Evolutionary conservation across 2,113 vertebrate genomes (phyloP), one percentile per base, ranked within the genome.

Genomic region (Zosterops pallidus): DNA sequence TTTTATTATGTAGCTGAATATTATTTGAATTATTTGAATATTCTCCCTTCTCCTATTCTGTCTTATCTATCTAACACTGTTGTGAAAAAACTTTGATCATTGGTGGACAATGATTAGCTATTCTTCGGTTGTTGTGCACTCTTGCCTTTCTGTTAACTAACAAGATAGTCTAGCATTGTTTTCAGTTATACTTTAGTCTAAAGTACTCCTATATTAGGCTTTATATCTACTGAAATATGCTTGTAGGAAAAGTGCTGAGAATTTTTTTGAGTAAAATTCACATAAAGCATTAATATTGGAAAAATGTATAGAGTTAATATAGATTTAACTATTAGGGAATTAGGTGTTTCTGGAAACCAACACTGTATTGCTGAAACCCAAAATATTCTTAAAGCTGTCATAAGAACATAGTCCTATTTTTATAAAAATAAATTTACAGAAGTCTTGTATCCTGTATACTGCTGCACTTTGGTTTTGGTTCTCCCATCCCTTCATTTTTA

Each of bases 181-280:
- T 95, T 70, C 62, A 95, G 80, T 81, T 95, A 85, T 84, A 93
- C 88, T 94, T 76, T 68, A 55, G 33, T 83, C 29, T 95, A 92
- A 96, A 47, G n/a, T 39, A 31, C 52, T 31, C 11, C 19, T n/a
- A 33, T 64, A 79, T 82, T 95, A 52, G 47, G 41, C 60, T 94
- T 93, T 71, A 64, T 64, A 59, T 39, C 52, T 64, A 50, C 50
- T 93, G 62, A 96, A 81, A 77, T 10, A 94, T 24, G 15, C 4
- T 84, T 42, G 31, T 79, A 42, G 83, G 65, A 60, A 69, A 94
- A 71, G 87, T 16, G 44, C 55, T 42, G 86, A 90, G 56, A 74
- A 83, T 94, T 19, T 95, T 42, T 95, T 91, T 93, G 52, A 37
- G 50, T 83, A 59, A 63, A 93, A 93, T 79, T 64, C 86, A 72